Percentiles rank a stretch among this genome's conserved stretches.
These are phyloP conservation scores for Spodoptera exigua DNA, from an alignment of 2,888 invertebrate species.

Conservation along the genomic window DNA sequence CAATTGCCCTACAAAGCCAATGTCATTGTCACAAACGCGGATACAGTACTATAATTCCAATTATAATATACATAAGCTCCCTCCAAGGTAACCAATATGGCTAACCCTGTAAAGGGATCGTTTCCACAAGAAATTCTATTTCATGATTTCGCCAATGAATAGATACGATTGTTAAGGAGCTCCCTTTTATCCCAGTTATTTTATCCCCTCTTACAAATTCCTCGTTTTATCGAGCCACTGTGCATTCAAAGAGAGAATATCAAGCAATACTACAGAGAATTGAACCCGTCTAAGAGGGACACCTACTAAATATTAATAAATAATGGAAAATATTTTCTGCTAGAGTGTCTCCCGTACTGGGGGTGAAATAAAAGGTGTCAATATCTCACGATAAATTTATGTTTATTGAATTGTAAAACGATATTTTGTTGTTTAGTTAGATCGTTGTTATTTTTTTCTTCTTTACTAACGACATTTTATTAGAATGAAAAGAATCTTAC, in stretches of 20 bases:
- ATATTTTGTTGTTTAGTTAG: not conserved
- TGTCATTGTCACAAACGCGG: no score
- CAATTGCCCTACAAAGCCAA: no score
- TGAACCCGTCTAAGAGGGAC: conserved; percentile 54
- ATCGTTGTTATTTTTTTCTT: not conserved
- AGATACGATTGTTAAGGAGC: conserved; percentile 74
- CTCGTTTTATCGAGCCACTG: conserved; percentile 65
- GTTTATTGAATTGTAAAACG: conserved; percentile 28
- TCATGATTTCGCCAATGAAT: conserved; percentile 68
- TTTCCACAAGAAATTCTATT: conserved; percentile 52
- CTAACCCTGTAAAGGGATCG: conserved; percentile 42
- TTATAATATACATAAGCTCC: conserved; percentile 34
- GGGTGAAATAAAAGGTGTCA: conserved; percentile 14
- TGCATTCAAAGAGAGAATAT: conserved; percentile 70
- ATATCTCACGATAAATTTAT: conserved; percentile 9
- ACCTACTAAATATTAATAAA: conserved; percentile 61
- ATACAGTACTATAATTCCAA: no score
- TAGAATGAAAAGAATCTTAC: no score
- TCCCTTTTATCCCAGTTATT: conserved; percentile 70
- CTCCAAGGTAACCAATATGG: conserved; percentile 46
- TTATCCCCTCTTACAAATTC: conserved; percentile 70
- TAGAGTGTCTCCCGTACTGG: conserved; percentile 11
- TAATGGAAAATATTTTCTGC: conserved; percentile 22
- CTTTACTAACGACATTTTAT: no score
- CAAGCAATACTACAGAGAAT: conserved; percentile 56